Percentiles rank a stretch among this genome's conserved stretches.
phyloP scores from a whole-genome alignment of 2,888 invertebrate genomes.

The Cynaeus angustus region DNA sequence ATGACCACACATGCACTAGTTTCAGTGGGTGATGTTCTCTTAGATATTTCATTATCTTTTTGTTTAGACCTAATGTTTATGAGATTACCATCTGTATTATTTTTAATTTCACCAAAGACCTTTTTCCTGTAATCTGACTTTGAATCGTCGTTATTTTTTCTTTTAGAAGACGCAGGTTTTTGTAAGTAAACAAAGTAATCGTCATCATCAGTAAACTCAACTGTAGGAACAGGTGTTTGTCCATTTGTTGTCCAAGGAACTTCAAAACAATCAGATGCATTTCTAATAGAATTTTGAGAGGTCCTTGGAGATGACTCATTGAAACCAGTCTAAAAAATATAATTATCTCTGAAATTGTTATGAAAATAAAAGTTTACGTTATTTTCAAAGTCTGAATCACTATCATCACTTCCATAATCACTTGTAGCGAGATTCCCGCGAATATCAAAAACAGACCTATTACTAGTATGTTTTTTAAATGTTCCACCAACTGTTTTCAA shows the following conservation, averaged over 20 bases:
- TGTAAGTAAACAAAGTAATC: conserved; percentile 18
- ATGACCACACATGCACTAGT: conserved; percentile 16
- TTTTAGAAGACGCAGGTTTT: background rate
- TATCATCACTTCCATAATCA: conserved; percentile 48
- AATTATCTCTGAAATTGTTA: background rate
- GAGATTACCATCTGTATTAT: background rate
- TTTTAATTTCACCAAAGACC: background rate
- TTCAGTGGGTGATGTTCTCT: background rate
- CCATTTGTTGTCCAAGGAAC: background rate
- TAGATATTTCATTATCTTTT: no score
- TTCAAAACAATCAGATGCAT: conserved; percentile 8
- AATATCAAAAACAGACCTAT: conserved; percentile 5
- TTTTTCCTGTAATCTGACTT: background rate
- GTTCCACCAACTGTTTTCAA: conserved; percentile 11
- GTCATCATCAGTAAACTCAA: conserved; percentile 28
- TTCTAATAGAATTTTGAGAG: background rate
- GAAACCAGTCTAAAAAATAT: background rate
- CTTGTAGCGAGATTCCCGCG: conserved; percentile 39
- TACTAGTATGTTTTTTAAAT: background rate
- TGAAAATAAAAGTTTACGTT: conserved; percentile 25
- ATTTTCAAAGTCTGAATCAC: conserved; percentile 39
- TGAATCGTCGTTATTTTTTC: conserved; percentile 7
- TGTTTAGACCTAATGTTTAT: conserved; percentile 1
- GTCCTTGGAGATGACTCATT: background rate
- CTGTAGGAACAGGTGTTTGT: conserved; percentile 8